Conservation (phyloP, 2,888 invertebrate species). For the Leptopilina myrica region DNA sequence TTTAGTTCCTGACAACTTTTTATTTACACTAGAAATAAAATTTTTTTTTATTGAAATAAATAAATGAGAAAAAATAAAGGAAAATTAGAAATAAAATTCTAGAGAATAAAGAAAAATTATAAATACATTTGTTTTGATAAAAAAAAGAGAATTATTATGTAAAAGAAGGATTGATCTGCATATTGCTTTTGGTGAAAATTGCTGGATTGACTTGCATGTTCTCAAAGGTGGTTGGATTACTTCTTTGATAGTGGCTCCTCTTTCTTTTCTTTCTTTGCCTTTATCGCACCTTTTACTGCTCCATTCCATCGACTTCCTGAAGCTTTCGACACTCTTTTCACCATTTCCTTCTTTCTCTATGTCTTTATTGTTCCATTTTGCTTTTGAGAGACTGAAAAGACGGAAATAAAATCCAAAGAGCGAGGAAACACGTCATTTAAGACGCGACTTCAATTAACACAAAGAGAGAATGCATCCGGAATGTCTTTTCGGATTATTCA, state of each 20-base stretch:
- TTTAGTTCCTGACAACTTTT: no score
- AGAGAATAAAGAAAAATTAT: no score
- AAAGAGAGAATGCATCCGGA: neutral
- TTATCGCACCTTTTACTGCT: constrained; percentile 29
- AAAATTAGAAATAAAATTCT: no score
- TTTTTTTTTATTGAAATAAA: no score
- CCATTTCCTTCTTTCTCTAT: neutral
- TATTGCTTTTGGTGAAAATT: neutral
- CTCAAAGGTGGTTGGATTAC: constrained; percentile 35
- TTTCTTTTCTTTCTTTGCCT: constrained; percentile 7
- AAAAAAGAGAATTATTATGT: neutral
- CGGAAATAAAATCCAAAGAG: constrained; percentile 19
- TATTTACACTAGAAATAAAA: no score
- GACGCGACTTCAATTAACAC: constrained; percentile 26
- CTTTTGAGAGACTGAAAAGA: neutral
- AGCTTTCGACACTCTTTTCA: constrained; percentile 26
- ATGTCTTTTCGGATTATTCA: no score
- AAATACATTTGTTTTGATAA: neutral
- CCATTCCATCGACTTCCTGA: constrained; percentile 16
- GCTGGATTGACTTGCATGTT: constrained; percentile 25
- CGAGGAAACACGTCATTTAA: constrained; percentile 17
- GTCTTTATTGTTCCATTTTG: neutral
- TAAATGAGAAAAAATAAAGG: no score
- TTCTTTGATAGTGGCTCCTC: constrained; percentile 33
- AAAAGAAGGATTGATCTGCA: constrained; percentile 6